Evolutionary conservation across 2,797 vertebrate genomes (phyloP), one percentile per base, ranked within the genome.

Genomic region (Meda fulgida): DNA sequence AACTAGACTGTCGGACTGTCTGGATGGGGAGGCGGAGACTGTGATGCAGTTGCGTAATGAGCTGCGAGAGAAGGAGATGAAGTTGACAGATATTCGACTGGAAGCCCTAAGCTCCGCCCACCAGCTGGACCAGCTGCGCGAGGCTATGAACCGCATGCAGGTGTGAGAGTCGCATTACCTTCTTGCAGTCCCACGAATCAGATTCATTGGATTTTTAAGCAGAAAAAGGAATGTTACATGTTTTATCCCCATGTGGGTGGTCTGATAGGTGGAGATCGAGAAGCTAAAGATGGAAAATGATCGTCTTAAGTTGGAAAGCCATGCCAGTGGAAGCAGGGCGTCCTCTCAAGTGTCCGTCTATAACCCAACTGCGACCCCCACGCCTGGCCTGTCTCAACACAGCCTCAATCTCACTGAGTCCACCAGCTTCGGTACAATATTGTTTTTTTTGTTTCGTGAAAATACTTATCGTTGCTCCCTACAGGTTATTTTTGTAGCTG

Each of bases 91-190:
- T 79, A 99, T 99, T 83, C 96, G 98, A 5, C 94, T 99, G 36
- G 98, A 99, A 87, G 98, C 98, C 0, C 96, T 99, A 2, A 99
- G 98, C 94, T 99, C 98, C 0, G 98, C 98, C 2, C 98, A 99
- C 89, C 98, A 99, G 93, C 96, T 99, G 13, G 98, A 99, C 94
- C 98, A 99, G 92, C 97, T 99, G 36, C 93, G 98, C 0, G 98
- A 99, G 90, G 96, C 97, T 70, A 99, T 99, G 98, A 99, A 99
- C 94, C 95, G 96, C 87, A 99, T 99, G 98, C 98, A 99, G 97
- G 98, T 99, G 85, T 87, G 21, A 58, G 3, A 31, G 31, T 51
- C 71, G 18, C 7, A 8, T 48, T 40, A 65, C 36, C 26, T 16
- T 18, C 26, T 21, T 53, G 69, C 53, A 29, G 18, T 55, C 43